These are phyloP conservation scores for Caenorhabditis panamensis DNA, from an alignment of 2,888 invertebrate species.

Conservation along the genomic window DNA sequence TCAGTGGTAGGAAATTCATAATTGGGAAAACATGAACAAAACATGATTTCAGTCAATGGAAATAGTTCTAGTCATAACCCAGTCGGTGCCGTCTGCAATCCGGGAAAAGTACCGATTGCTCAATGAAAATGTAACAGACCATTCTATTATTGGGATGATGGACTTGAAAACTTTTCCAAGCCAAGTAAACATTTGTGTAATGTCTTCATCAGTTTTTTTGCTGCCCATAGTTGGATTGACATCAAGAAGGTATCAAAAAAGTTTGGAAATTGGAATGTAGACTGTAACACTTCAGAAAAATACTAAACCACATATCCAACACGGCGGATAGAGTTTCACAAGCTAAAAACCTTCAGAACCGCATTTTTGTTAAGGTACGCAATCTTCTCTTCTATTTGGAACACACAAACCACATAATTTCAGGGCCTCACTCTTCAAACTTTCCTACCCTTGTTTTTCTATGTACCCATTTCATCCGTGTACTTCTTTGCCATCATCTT, in stretches of 20 bases:
- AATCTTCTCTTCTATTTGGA: no score
- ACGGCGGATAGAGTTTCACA: constrained; percentile 9
- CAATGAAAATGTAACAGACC: constrained; percentile 14
- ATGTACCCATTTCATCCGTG: constrained; percentile 19
- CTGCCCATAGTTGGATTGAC: constrained; percentile 17
- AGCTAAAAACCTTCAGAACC: constrained; percentile 6
- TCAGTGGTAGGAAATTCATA: constrained; percentile 23
- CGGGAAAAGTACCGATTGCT: constrained; percentile 7
- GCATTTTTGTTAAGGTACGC: constrained; percentile 24
- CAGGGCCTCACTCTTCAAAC: constrained; percentile 34
- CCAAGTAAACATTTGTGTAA: constrained; percentile 5
- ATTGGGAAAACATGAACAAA: background rate
- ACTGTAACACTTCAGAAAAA: constrained; percentile 31
- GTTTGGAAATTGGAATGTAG: no score
- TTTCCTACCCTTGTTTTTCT: constrained; percentile 31
- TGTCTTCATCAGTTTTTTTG: constrained; percentile 17
- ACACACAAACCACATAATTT: no score
- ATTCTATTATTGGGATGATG: constrained; percentile 22
- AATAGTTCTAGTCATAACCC: constrained; percentile 7
- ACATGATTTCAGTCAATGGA: constrained; percentile 30
- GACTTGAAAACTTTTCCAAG: constrained; percentile 8
- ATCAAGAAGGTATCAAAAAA: background rate
- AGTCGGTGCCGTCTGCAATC: constrained; percentile 19
- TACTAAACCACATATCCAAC: constrained; percentile 7
- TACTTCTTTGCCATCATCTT: constrained; percentile 15